Evolutionary conservation across 92 coral and sea anemone genomes (phyloP).

Genomic region (Phenganax marumi): DNA sequence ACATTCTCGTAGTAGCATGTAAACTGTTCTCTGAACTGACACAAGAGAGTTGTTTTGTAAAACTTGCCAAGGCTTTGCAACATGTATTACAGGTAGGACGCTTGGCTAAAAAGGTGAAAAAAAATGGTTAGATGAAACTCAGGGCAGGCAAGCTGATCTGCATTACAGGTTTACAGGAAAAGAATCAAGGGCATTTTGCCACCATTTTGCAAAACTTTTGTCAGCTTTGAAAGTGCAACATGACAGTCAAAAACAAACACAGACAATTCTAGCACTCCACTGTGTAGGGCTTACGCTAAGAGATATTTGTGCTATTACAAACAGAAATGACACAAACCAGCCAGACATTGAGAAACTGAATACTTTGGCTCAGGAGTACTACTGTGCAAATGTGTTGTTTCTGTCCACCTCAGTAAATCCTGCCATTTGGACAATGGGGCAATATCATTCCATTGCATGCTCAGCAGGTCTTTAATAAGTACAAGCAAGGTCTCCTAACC

Average conservation of each 20-base stretch:
- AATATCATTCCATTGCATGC: constrained; percentile 65
- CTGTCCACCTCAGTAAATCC: constrained; percentile 60
- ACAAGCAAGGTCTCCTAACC: constrained; percentile 61
- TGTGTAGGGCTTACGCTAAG: constrained; percentile 48
- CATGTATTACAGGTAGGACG: constrained; percentile 48
- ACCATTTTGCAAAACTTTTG: constrained; percentile 56
- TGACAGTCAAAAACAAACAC: constrained; percentile 62
- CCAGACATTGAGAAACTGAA: constrained; percentile 42
- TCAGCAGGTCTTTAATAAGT: constrained; percentile 47
- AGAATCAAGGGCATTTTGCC: constrained; percentile 63
- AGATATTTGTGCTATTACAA: constrained; percentile 51
- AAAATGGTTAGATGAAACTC: constrained; percentile 60
- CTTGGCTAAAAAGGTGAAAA: constrained; percentile 50
- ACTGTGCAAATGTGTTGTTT: constrained; percentile 54
- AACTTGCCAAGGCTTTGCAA: constrained; percentile 46
- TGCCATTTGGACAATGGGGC: constrained; percentile 63
- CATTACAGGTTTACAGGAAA: constrained; percentile 73
- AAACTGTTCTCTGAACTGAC: too few relatives aligned
- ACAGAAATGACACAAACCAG: constrained; percentile 42
- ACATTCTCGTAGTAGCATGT: too few relatives aligned
- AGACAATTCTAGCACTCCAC: constrained; percentile 48
- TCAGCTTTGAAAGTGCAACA: constrained; percentile 38
- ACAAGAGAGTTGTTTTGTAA: background rate
- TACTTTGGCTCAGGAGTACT: constrained; percentile 54
- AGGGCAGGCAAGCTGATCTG: constrained; percentile 58